Evolutionary conservation across 2,797 vertebrate genomes (phyloP).

Genomic region (Macropus fuliginosus): DNA sequence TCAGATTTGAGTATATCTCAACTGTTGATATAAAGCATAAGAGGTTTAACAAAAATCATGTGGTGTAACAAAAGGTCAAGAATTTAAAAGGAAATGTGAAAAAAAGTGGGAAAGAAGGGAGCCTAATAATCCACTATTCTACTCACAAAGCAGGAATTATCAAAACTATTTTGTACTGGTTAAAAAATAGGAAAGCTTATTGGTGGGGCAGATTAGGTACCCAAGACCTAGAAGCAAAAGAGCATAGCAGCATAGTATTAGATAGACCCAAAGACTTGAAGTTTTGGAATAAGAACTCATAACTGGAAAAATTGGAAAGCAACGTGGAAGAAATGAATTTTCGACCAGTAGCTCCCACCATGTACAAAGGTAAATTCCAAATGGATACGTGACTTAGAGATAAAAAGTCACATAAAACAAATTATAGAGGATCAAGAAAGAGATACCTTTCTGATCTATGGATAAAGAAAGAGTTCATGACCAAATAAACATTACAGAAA

Average conservation of each 20-base stretch:
- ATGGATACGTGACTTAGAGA: background rate
- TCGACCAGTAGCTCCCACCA: background rate
- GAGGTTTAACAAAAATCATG: background rate
- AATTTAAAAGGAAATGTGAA: background rate
- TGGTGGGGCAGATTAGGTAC: background rate
- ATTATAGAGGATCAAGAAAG: background rate
- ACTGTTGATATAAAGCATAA: background rate
- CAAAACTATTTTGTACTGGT: background rate
- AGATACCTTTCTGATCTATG: background rate
- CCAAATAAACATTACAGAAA: background rate
- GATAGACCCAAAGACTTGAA: background rate
- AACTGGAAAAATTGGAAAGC: background rate
- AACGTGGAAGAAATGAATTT: background rate
- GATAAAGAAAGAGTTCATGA: background rate
- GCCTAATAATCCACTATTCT: background rate
- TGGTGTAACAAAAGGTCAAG: background rate
- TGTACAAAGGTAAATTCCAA: background rate
- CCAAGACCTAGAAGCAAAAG: background rate
- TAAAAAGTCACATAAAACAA: background rate
- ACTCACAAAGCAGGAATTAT: background rate
- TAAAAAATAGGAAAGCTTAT: background rate
- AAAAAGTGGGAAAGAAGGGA: background rate
- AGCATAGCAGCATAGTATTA: background rate
- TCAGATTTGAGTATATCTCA: slow-evolving; percentile 4
- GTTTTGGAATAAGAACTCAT: background rate